phyloP scores from a whole-genome alignment of 2,113 vertebrate genomes.

The Leptobrachium leishanense region DNA sequence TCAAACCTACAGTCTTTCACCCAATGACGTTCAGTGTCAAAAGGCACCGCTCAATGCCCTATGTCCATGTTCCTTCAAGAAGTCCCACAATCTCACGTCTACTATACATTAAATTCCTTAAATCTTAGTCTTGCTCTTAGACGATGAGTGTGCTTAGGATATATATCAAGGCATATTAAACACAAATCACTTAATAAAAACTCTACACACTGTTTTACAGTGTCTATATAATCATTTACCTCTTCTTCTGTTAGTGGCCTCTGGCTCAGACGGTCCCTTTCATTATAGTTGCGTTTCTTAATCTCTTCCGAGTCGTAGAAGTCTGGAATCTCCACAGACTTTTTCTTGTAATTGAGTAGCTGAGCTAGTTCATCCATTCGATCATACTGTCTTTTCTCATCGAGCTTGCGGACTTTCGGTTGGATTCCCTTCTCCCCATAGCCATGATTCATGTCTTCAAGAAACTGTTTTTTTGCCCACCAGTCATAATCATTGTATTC shows the following conservation, averaged over 20 bases:
- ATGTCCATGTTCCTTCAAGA: too few relatives aligned
- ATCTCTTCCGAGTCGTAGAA: constrained; percentile 65
- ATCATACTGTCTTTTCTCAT: constrained; percentile 64
- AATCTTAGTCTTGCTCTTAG: too few relatives aligned
- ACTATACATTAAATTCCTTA: too few relatives aligned
- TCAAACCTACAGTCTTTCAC: too few relatives aligned
- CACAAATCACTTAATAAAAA: too few relatives aligned
- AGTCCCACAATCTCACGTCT: too few relatives aligned
- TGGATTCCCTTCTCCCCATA: constrained; percentile 54
- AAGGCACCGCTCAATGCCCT: too few relatives aligned
- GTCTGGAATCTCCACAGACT: constrained; percentile 73
- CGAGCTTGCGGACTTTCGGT: constrained; percentile 36
- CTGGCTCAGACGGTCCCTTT: constrained; percentile 63
- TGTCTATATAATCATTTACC: constrained; percentile 63
- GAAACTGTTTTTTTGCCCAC: constrained; percentile 69
- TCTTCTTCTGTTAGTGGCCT: constrained; percentile 75
- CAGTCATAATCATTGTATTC: constrained; percentile 66
- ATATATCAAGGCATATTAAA: too few relatives aligned
- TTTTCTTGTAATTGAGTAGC: constrained; percentile 81
- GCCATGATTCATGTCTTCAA: constrained; percentile 60
- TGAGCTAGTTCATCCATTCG: constrained; percentile 79
- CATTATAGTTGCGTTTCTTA: constrained; percentile 52
- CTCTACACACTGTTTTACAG: too few relatives aligned
- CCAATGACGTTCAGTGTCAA: too few relatives aligned
- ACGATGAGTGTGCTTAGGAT: too few relatives aligned